Evolutionary conservation across 1,140 invertebrate species (phyloP).

Genomic region (Melitaea cinxia): DNA sequence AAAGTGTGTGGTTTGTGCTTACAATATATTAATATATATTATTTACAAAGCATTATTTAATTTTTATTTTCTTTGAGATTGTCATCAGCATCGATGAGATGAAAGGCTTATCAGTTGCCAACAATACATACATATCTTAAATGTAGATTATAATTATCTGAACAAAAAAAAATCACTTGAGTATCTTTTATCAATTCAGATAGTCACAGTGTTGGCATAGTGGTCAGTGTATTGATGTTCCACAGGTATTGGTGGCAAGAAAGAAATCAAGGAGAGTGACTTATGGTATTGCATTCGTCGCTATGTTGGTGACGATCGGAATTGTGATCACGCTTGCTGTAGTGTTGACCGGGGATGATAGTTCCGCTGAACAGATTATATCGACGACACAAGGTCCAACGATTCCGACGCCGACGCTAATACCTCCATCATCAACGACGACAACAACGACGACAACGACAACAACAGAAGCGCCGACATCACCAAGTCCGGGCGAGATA

Average conservation of each 20-base stretch:
- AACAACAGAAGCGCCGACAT: conserved; percentile 33
- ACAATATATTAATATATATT: no score
- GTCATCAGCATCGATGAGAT: no score
- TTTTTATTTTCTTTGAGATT: no score
- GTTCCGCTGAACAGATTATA: conserved; percentile 43
- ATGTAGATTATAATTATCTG: no score
- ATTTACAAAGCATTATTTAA: no score
- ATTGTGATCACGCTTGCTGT: conserved; percentile 62
- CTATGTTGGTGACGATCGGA: conserved; percentile 59
- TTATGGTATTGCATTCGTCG: conserved; percentile 58
- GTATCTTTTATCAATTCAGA: background rate
- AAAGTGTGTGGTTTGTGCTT: background rate
- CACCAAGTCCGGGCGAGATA: conserved; percentile 35
- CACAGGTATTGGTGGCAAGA: conserved; percentile 65
- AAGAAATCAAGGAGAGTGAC: conserved; percentile 61
- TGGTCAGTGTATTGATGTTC: background rate
- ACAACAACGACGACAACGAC: conserved; percentile 37
- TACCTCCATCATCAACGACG: conserved; percentile 29
- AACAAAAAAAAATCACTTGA: background rate
- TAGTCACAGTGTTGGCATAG: background rate
- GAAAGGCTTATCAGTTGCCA: no score
- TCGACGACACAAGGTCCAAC: conserved; percentile 46
- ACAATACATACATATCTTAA: no score
- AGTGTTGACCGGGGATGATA: conserved; percentile 54
- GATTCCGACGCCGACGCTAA: conserved; percentile 22